Conservation (phyloP, 2,888 invertebrate genomes). For the Brachylomia viminalis region DNA sequence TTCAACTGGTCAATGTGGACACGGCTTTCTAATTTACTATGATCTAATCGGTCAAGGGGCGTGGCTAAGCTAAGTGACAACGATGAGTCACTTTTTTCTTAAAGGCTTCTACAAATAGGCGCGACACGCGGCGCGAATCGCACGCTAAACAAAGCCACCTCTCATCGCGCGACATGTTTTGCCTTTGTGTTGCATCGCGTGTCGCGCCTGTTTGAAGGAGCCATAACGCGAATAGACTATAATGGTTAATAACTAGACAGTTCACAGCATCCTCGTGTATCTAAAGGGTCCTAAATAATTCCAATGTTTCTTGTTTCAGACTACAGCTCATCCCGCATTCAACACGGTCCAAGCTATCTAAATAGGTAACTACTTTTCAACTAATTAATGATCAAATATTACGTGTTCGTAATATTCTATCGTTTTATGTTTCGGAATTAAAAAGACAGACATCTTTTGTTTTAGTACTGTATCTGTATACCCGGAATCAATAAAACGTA, state of each 20-base stretch:
- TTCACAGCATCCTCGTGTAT: slow-evolving; percentile 9
- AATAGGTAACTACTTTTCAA: slow-evolving; percentile 64
- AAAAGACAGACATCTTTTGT: slow-evolving; percentile 1
- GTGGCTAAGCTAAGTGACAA: no score
- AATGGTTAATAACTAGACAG: slow-evolving; percentile 34
- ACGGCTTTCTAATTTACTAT: no score
- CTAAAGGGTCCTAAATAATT: slow-evolving; percentile 52
- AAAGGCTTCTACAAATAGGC: no score
- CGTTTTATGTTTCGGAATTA: slow-evolving; percentile 30
- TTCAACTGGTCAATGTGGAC: no score
- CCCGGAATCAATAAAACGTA: neutral
- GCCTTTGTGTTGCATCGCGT: no score
- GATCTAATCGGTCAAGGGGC: no score
- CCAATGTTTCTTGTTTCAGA: slow-evolving; percentile 62
- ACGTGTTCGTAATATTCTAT: slow-evolving; percentile 40
- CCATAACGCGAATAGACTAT: no score
- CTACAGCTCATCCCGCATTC: slow-evolving; percentile 56
- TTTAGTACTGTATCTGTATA: neutral
- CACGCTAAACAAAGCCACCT: no score
- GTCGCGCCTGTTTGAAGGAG: no score
- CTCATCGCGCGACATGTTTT: no score
- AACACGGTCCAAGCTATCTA: slow-evolving; percentile 53
- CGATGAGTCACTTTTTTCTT: no score
- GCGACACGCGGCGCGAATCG: no score
- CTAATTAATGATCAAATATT: slow-evolving; percentile 59